Percentiles rank a stretch among this genome's conserved stretches.
Conservation (phyloP, 2,888 invertebrate species). For the Agapostemon virescens region DNA sequence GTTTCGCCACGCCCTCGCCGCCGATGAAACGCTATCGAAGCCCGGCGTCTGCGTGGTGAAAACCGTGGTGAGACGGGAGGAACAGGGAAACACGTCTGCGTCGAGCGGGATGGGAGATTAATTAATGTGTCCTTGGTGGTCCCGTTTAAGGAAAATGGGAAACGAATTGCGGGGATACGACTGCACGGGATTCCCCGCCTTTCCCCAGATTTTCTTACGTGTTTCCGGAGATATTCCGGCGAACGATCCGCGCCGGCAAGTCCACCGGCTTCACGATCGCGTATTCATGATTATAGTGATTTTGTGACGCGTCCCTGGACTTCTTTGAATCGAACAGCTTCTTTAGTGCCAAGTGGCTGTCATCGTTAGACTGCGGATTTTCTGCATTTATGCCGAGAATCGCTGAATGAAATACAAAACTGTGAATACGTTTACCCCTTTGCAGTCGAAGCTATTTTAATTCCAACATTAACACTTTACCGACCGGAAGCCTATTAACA, state of each 20-base stretch:
- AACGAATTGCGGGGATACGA: neutral
- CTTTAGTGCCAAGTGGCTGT: too few species aligned
- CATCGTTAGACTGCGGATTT: too few species aligned
- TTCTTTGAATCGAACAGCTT: too few species aligned
- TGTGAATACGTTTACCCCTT: too few species aligned
- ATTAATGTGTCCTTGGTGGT: constrained; percentile 4
- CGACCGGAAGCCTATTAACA: too few species aligned
- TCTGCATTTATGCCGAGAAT: too few species aligned
- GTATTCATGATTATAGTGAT: neutral
- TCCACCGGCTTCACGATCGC: neutral
- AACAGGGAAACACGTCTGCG: constrained; percentile 25
- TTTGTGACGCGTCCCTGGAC: neutral
- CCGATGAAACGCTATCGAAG: constrained; percentile 76
- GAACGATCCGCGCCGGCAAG: neutral
- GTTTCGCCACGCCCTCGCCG: constrained; percentile 75
- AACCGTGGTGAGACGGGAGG: constrained; percentile 37
- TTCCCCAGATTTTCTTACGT: neutral
- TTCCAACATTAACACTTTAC: too few species aligned
- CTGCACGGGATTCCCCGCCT: neutral
- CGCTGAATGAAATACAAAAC: too few species aligned
- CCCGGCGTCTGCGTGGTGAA: constrained; percentile 65
- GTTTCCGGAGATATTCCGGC: neutral
- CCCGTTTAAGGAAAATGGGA: constrained; percentile 7
- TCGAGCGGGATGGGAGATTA: constrained; percentile 5
- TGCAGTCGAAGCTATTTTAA: too few species aligned